phyloP scores from a whole-genome alignment of 2,797 vertebrate species.

The Hybognathus amarus region DNA sequence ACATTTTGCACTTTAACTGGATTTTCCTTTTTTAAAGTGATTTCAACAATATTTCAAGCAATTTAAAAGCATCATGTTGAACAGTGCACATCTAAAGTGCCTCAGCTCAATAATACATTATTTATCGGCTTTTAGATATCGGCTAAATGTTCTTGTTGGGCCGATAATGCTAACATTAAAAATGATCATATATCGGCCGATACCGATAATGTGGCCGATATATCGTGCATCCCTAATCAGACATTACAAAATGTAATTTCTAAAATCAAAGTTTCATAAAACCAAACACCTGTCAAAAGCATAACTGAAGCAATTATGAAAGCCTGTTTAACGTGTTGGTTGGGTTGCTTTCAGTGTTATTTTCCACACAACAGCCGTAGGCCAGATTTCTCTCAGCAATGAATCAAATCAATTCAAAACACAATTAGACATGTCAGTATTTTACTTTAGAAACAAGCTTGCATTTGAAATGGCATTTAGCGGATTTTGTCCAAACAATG shows the following conservation, averaged over 20 bases:
- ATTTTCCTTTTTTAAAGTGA: no score
- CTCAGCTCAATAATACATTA: no score
- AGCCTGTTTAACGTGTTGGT: slow-evolving; percentile 21
- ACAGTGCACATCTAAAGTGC: no score
- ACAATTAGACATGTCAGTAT: not conserved
- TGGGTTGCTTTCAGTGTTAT: not conserved
- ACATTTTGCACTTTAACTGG: no score
- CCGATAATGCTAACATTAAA: no score
- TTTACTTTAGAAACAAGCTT: not conserved
- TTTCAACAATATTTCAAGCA: no score
- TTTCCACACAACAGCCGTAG: not conserved
- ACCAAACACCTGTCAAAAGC: not conserved
- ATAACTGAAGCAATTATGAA: not conserved
- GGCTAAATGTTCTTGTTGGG: no score
- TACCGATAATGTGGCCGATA: no score
- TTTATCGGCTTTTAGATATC: no score
- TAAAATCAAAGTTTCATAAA: not conserved
- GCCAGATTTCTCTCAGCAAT: not conserved
- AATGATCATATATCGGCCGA: no score
- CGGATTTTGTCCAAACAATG: slow-evolving; percentile 14
- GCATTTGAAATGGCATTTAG: not conserved
- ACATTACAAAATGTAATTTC: not conserved
- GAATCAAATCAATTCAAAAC: not conserved
- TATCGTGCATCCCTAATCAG: no score
- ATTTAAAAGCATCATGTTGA: no score